Evolutionary conservation across 2,888 invertebrate species (phyloP).

Genomic region (Gibbula magus): DNA sequence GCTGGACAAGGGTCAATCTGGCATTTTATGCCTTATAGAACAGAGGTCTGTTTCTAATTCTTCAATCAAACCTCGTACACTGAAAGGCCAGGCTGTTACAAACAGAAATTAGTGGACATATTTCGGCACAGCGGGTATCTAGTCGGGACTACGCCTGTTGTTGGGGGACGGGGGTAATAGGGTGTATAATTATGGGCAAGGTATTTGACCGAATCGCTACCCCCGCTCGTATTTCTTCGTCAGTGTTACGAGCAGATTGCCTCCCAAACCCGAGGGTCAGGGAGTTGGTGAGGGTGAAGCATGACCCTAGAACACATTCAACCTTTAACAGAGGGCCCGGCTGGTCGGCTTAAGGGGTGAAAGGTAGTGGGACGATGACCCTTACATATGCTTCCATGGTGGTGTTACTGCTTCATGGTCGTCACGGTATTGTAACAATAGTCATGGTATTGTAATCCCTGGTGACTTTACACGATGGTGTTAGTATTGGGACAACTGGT

Average conservation of each 20-base stretch:
- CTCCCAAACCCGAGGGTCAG: neutral
- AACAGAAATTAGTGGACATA: constrained; percentile 9
- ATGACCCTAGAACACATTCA: neutral
- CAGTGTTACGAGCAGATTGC: constrained; percentile 7
- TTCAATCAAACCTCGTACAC: neutral
- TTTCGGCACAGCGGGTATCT: neutral
- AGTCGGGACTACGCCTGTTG: neutral
- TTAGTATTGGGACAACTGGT: too few species aligned
- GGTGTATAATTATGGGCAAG: neutral
- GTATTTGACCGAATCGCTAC: constrained; percentile 9
- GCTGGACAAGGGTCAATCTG: constrained; percentile 6
- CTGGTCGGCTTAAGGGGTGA: neutral
- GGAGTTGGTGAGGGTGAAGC: neutral
- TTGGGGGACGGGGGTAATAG: neutral
- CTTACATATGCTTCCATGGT: neutral
- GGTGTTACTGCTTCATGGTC: neutral
- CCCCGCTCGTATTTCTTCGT: constrained; percentile 11
- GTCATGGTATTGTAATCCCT: neutral
- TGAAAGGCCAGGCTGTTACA: neutral
- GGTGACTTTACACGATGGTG: neutral
- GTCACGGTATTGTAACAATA: neutral
- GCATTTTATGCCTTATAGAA: neutral
- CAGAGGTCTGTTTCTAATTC: neutral
- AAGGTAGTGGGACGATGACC: neutral
- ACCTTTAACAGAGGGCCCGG: neutral